Evolutionary conservation across 53 echinoderm and acorn worm species (phyloP), one percentile per base, ranked within the genome.

Genomic region (Hippasteria phrygiana): DNA sequence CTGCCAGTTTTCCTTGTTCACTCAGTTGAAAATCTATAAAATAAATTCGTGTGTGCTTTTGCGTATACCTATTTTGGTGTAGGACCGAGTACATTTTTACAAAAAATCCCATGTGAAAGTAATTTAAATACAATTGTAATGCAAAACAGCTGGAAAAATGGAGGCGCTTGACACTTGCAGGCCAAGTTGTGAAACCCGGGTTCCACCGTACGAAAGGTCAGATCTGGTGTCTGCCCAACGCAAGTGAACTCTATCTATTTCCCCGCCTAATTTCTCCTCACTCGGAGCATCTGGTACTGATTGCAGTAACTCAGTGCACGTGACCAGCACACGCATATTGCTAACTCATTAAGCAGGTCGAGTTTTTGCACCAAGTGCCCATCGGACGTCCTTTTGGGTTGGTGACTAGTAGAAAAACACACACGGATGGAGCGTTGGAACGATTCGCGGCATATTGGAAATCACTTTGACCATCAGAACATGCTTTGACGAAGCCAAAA

Each of bases 261-360:
- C 26, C 22, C 51, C 51, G n/a, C 59, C 59, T 24, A 59, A 59
- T 59, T 26, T 59, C 26, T 24, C 26, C 2, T 51, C 51, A 51
- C 51, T 51, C 16, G 20, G 20, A 51, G 22, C 59, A 59, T 59
- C 59, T 67, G 69, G 69, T 26, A 67, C n/a, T n/a, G n/a, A 67
- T 35, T 31, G 33, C 34, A 67, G 69, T 33, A 28, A 35, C 59
- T 1, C 8, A 41, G 67, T 14, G 35, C 73, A 73, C 43, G 43
- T 73, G 73, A 43, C 43, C 43, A 7, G 16, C 14, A 73, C 43
- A 41, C 41, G 40, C 73, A 73, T 73, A 73, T 39, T 73, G 43
- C 9, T 73, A 73, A 43, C 20, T 73, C 73, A 73, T 73, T 70
- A 70, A 73, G 43, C 42, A 2, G 73, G 73, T 73, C 43, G 32